Evolutionary conservation across 2,888 invertebrate species (phyloP), one percentile per base, ranked within the genome.

Genomic region (Pachliopta kotzebuea): DNA sequence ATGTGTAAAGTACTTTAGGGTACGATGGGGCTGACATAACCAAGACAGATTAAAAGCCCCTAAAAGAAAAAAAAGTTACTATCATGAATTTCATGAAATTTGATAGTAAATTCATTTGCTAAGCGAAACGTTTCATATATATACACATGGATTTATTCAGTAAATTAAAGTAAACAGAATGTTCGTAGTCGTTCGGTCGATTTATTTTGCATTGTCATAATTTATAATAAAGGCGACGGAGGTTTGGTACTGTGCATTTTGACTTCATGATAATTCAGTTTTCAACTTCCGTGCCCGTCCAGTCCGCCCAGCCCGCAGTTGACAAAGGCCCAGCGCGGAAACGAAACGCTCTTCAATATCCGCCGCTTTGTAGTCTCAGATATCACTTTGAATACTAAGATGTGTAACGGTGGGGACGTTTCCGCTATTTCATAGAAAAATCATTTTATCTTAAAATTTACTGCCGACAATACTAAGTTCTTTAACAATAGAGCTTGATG

Each of bases 261-360:
- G 45, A 29, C 49, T 55, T 56, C 56, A 56, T 50, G 56, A 49
- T 59, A 49, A 63, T 49, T 55, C 56, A 49, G 60, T 55, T 64
- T 60, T 11, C 42, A 56, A 17, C 24, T 54, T 64, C 50, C 60
- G 55, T 9, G 18, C n/a, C 26, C 52, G 26, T 56, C 42, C 42
- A 42, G 6, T 11, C 8, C 52, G 18, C 26, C 21, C 14, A 2
- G 14, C 26, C 20, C 24, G 23, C 54, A n/a, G 58, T 56, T 23
- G 37, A 50, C 56, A 56, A 56, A 64, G 31, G 60, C 18, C 23
- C 18, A 24, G 20, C n/a, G 20, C 45, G 55, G 63, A 64, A 64
- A 56, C 52, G 42, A 64, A 56, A 37, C 60, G 23, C 20, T 56
- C 49, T 56, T 64, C 64, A 50, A 64, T 60, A 64, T 60, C 64